Base-by-base conservation (phyloP, 23 tunicate species). In the Halocynthia aurantium region DNA sequence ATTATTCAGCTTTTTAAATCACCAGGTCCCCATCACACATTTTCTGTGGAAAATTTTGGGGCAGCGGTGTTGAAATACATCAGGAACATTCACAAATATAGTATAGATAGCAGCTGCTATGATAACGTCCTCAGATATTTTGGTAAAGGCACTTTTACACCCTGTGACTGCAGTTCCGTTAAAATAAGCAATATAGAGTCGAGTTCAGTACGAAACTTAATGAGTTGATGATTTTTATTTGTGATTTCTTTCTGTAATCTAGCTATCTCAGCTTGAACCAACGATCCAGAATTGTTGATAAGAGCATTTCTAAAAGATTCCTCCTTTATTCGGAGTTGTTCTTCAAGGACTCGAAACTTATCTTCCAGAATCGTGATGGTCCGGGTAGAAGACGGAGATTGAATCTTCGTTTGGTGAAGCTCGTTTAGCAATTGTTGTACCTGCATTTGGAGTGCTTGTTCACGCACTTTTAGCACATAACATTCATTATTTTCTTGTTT, bases 181-280 rank as follows among this genome's bases (percentile, higher is more conserved):
- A 87, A 57, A 8, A 77, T 83, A 8, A 66, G 73, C 44, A 87
- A 70, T 44, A 87, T 87, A 6, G 86, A 50, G 57, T 87, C 93
- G 22, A 87, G 61, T 64, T 87, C 93, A 60, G 62, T 77, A 31
- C 85, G 93, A 51, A 87, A 87, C 51, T 82, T 87, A n/a, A 83
- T 55, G 8, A 87, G 62, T 10, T 83, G 84, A 13, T 53, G 57
- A 77, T 87, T 87, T 62, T 87, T 87, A 10, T 65, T 20, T 8
- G 20, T 54, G 64, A 74, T 54, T n/a, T 74, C 60, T 54, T 21
- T 50, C 66, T 56, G 78, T 8, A 54, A 10, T 22, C 22, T 51
- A 54, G 10, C 11, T 11, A 74, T 10, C 21, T 74, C 62, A 21
- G 56, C 18, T 22, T 51, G 78, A 20, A 18, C 13, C 8, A 20